Evolutionary conservation across 2,888 invertebrate species (phyloP), one percentile per base, ranked within the genome.

Genomic region (Scaeva pyrastri): DNA sequence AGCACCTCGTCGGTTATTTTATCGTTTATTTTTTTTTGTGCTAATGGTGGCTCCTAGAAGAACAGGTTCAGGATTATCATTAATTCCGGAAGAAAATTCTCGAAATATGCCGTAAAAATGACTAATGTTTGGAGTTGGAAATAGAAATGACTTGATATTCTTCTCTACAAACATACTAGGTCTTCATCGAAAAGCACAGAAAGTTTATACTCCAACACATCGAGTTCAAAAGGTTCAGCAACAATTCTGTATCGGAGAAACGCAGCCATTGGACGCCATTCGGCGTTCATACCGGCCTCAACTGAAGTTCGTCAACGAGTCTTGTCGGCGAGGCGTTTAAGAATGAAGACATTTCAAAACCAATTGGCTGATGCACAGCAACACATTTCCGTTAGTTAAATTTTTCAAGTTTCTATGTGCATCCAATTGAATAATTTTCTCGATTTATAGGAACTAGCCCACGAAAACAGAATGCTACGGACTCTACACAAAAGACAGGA

Each of bases 401-500:
- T 56, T 36, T 36, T 12, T 55, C 26, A n/a, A n/a, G n/a, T n/a
- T n/a, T 31, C 16, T 1, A 10, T n/a, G 1, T 1, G 2, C 4
- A n/a, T 1, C n/a, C 36, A 2, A 21, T 7, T 19, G 0, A 43
- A 7, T 14, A 12, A 11, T 10, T n/a, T 14, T 26, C n/a, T n/a
- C n/a, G n/a, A 5, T 64, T 92, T 93, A 48, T 87, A 95, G 95
- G 95, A 95, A 91, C 90, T 95, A 52, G 93, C 94, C 1, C 94
- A 96, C 90, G 97, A 97, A 91, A 97, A 97, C 90, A 94, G 95
- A 88, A 94, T 96, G 48, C 91, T 97, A 39, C 95, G 95, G 88
- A 96, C 95, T 4, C 92, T 97, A 48, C 96, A 96, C 91, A 96
- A 96, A 90, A 94, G 97, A 66, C 97, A 97, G 89, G 96, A 97